Base-by-base conservation (phyloP, 2,113 vertebrate genomes). In the Muntiacus muntjak region DNA sequence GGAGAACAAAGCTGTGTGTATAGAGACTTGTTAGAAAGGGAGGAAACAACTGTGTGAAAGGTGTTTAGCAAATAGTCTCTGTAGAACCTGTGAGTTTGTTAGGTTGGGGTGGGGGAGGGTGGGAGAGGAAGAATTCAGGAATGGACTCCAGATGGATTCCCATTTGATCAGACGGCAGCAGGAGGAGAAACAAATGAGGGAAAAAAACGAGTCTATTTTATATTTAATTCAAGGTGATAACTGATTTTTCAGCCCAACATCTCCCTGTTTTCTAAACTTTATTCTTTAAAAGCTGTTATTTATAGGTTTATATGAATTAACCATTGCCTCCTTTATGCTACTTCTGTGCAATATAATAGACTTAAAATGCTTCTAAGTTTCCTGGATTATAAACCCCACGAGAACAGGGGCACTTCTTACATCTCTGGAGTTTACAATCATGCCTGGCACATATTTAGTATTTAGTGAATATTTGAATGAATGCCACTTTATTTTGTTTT, bases 211-310 rank as follows among this genome's bases (percentile, higher is more conserved):
- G 25, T 97, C 76, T 50, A 15, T 85, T 64, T 90, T 67, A 12
- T 71, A 28, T 43, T 95, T 87, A 57, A 86, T 78, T 96, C 57
- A 93, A 43, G 83, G 19, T 97, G 60, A 79, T 84, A 87, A 52
- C 45, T 85, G 43, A 8, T 50, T 95, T 81, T 96, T 83, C 19
- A 55, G 78, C 25, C 50, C 15, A 58, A 9, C 30, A 52, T 81
- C 89, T 95, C 28, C 50, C 52, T 64, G 16, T 89, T 92, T 71
- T 83, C 55, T 62, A 87, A 94, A 50, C 82, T 92, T 87, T 43
- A 43, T 85, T 93, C 19, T 96, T 96, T 64, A 74, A 74, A 45
- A 71, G 28, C 33, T 47, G 10, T 54, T 87, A 40, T 25, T 55
- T 91, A 8, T 57, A 7, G 58, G n/a, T 89, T 50, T 79, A 28